A percentile compares a stretch with the other conserved stretches of the same genome.
These are phyloP conservation scores for Protonibea diacanthus DNA, from an alignment of 2,797 vertebrate genomes.

Conservation along the genomic window DNA sequence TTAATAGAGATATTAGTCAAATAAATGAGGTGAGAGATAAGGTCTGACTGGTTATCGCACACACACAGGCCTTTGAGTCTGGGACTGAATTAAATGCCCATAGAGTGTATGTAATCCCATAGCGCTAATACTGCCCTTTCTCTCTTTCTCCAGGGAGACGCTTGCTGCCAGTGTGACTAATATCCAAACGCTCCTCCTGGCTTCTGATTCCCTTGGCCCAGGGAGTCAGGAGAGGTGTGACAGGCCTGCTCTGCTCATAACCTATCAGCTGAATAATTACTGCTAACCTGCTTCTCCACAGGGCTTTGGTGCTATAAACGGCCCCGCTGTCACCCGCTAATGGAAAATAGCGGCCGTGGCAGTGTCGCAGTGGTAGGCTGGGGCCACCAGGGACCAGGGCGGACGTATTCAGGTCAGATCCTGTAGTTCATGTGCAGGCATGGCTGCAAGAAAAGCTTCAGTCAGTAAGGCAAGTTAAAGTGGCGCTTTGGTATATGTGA, in stretches of 20 bases:
- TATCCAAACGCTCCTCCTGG: conserved; percentile 37
- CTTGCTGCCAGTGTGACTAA: conserved; percentile 54
- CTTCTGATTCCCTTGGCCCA: conserved; percentile 40
- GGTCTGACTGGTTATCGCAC: conserved; percentile 22
- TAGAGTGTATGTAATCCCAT: conserved; percentile 45
- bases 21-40: conserved; percentile 30
- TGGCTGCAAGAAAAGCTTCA: conserved; percentile 12
- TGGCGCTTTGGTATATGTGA: neutral
- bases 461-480: neutral
- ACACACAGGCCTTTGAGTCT: conserved; percentile 35
- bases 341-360: conserved; percentile 49
- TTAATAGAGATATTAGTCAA: conserved; percentile 29
- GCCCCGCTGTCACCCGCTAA: conserved; percentile 55
- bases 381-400: conserved; percentile 45
- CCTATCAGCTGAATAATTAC: conserved; percentile 73
- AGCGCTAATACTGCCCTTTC: conserved; percentile 43
- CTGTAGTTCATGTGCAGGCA: conserved; percentile 38
- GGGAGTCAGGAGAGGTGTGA: conserved; percentile 49
- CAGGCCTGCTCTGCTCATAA: conserved; percentile 41
- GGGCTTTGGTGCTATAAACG: conserved; percentile 57
- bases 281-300: conserved; percentile 68
- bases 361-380: conserved; percentile 14
- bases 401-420: conserved; percentile 55
- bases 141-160: conserved; percentile 33
- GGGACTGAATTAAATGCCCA: conserved; percentile 34